phyloP scores from a whole-genome alignment of 2,113 vertebrate genomes.

The Neodon shergylaensis region DNA sequence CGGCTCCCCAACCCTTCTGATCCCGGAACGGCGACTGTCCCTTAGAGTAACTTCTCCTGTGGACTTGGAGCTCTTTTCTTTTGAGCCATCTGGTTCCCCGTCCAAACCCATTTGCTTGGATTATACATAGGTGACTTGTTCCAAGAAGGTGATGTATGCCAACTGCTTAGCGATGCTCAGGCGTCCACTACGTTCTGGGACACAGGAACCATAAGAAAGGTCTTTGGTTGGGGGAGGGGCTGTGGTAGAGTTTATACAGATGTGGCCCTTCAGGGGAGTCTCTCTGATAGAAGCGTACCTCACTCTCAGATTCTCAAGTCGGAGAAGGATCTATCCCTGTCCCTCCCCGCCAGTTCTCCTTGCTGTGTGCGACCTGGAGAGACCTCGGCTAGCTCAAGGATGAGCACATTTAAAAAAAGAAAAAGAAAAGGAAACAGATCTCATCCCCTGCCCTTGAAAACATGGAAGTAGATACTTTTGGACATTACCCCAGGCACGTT shows the following conservation, averaged over 20 bases:
- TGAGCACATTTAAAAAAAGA: neutral
- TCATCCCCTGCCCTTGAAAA: neutral
- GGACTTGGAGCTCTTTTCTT: neutral
- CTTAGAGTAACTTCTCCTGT: neutral
- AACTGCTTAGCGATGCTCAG: rapidly evolving
- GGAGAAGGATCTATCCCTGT: neutral
- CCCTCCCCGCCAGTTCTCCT: neutral
- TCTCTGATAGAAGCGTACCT: neutral
- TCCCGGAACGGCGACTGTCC: neutral
- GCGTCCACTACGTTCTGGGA: rapidly evolving
- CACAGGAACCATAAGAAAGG: neutral
- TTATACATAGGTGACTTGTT: neutral
- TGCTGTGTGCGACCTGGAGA: neutral
- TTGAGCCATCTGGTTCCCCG: neutral
- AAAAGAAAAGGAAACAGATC: neutral
- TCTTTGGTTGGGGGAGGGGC: too few relatives aligned
- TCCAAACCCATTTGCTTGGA: neutral
- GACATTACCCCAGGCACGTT: neutral
- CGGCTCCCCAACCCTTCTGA: neutral
- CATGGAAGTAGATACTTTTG: neutral
- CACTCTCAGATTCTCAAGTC: neutral
- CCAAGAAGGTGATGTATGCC: neutral
- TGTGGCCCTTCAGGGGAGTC: neutral
- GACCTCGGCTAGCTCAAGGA: neutral
- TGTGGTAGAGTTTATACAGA: neutral